Percentiles rank a stretch among this genome's conserved stretches.
Evolutionary conservation across 64 coral and sea anemone species (phyloP).

Genomic region (Cladopsammia gracilis): DNA sequence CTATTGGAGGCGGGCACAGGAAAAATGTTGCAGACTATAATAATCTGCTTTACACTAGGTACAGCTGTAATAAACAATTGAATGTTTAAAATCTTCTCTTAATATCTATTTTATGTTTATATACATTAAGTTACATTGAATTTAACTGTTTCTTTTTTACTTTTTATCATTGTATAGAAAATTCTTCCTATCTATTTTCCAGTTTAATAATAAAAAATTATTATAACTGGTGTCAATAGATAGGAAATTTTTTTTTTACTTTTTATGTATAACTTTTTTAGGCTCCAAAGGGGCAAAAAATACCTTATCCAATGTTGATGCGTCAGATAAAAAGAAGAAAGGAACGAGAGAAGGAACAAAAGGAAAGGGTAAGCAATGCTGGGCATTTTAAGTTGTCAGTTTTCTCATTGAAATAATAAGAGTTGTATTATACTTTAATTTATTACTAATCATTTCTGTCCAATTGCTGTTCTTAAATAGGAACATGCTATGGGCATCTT

Average conservation of each 20-base stretch:
- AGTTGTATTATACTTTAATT: not conserved
- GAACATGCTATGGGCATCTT: conserved; percentile 77
- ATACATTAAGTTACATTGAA: too few species aligned
- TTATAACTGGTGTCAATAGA: not conserved
- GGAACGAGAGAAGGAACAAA: conserved; percentile 72
- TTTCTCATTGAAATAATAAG: too few species aligned
- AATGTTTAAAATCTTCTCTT: too few species aligned
- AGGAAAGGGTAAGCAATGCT: conserved; percentile 59
- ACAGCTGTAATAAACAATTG: too few species aligned
- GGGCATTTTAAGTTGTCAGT: too few species aligned
- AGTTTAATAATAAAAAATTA: not conserved
- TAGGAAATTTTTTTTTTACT: not conserved
- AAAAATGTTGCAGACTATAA: too few species aligned
- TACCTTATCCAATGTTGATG: conserved; percentile 81
- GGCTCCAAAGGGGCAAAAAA: conserved; percentile 78
- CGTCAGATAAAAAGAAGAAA: conserved; percentile 69
- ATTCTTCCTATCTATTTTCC: too few species aligned
- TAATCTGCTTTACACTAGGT: too few species aligned
- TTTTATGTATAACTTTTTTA: not conserved
- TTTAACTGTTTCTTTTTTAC: too few species aligned
- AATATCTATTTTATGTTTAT: too few species aligned
- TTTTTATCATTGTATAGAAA: too few species aligned
- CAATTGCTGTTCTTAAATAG: not conserved
- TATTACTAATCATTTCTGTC: not conserved
- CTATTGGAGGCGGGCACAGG: too few species aligned